phyloP scores from a whole-genome alignment of 2,113 vertebrate species.

The Ia io region DNA sequence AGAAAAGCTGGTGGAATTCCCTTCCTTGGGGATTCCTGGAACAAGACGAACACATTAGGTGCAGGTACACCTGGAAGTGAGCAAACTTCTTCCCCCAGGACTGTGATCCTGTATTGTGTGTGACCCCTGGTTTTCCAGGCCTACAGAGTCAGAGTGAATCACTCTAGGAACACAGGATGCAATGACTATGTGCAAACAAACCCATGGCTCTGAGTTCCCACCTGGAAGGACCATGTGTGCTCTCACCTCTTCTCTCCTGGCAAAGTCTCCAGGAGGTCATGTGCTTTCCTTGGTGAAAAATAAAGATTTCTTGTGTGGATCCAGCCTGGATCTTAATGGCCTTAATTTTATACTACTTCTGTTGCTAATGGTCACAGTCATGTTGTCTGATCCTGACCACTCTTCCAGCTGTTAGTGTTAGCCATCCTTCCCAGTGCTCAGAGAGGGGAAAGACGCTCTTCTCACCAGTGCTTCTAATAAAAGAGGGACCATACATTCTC shows the following conservation, averaged over 20 bases:
- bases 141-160: not conserved
- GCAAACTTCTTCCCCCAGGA: not conserved
- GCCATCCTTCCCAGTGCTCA: not conserved
- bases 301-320: not conserved
- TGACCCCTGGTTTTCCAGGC: not conserved
- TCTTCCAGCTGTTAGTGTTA: not conserved
- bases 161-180: not conserved
- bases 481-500: not conserved
- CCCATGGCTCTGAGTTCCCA: not conserved
- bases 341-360: not conserved
- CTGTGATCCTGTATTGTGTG: not conserved
- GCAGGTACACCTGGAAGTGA: not conserved
- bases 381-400: fast-evolving
- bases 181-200: not conserved
- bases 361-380: not conserved
- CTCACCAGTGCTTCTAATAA: not conserved
- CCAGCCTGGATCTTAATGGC: not conserved
- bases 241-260: not conserved
- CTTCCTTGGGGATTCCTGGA: not conserved
- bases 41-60: not conserved
- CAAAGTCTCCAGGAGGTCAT: not conserved
- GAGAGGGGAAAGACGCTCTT: not conserved
- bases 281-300: not conserved
- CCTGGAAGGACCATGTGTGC: not conserved
- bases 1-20: not conserved